Evolutionary conservation across 2,888 invertebrate genomes (phyloP), one percentile per base, ranked within the genome.

Genomic region (Anoncus sp.): DNA sequence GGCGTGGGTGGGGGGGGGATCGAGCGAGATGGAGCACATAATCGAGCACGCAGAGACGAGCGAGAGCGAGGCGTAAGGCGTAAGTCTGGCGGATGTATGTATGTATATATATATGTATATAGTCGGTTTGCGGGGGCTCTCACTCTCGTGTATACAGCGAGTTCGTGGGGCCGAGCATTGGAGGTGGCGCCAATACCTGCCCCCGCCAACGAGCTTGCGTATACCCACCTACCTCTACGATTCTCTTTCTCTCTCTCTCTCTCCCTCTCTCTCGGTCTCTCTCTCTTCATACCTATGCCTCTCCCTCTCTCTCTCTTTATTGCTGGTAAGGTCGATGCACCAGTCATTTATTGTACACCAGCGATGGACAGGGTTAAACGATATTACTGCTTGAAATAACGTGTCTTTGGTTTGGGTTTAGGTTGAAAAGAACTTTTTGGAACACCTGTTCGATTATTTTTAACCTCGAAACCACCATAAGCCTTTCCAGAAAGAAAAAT

Each of bases 11-110:
- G 80, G 80, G 75, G 79, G 89, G 92, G 91, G 92, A 92, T 92
- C 88, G 91, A 90, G 91, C 90, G 90, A 92, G 91, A 91, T 91
- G 90, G 92, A 92, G 92, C 70, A 75, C 47, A 57, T 75, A 66
- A 78, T 75, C 60, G 92, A 88, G 92, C 92, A 92, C 91, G 92
- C 92, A 92, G 92, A 92, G 92, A 92, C 91, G 92, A 92, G 92
- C 91, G 92, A 92, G 92, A 92, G 92, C 92, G 93, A 92, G 92
- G 92, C 91, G 92, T 92, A 91, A 88, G 88, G 89, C 88, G 88
- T 89, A 88, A 90, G 90, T 88, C 87, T 88, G 86, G 22, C 57
- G 12, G 10, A 31, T 24, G 12, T 24, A 24, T 40, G 22, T 40
- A 24, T 27, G 20, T 24, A 9, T 27, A 16, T 62, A 31, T 27